Base-by-base conservation (phyloP, 1,140 invertebrate genomes). In the Parasteatoda tepidariorum region DNA sequence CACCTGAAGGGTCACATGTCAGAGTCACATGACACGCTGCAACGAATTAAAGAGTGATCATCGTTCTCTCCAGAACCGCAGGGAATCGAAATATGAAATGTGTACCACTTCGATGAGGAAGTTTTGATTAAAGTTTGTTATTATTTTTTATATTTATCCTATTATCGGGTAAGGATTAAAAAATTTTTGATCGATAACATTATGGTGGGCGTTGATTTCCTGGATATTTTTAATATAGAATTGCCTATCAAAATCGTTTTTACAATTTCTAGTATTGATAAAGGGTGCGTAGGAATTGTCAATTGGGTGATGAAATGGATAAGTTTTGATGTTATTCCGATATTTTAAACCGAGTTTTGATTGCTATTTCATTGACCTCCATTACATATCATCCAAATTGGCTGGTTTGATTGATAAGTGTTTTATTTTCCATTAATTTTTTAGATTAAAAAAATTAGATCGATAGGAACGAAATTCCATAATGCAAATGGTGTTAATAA, bases 1-100 rank as follows among this genome's bases (percentile, higher is more conserved):
- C 55, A 74, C 55, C 34, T 74, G 55, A 15, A 74, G 57, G 71
- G 71, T 74, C 71, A 74, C 71, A 74, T 74, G 71, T 74, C 71
- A 74, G 18, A n/a, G 55, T 61, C 71, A 74, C 71, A 28, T 74
- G 71, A 74, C 71, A n/a, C 4, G 71, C 71, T 57, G 31, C 71
- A 26, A 74, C 71, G 71, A 74, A 74, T 74, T 30, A 61, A 26
- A 68, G 71, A 74, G 71, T 61, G 41, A n/a, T 68, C 31, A 15
- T 28, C 22, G 34, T 41, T 59, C 66, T 48, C 34, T 34, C 34
- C 34, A 24, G 6, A 68, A 24, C 66, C 34, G 38, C 66, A 68
- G 38, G 66, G 66, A 68, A 34, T 68, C 33, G 9, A 2, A 48
- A 24, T 33, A 68, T 38, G 34, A 34, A 68, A 68, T 68, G 34